Evolutionary conservation across 2,888 invertebrate species (phyloP).

Genomic region (Mythimna vitellina): DNA sequence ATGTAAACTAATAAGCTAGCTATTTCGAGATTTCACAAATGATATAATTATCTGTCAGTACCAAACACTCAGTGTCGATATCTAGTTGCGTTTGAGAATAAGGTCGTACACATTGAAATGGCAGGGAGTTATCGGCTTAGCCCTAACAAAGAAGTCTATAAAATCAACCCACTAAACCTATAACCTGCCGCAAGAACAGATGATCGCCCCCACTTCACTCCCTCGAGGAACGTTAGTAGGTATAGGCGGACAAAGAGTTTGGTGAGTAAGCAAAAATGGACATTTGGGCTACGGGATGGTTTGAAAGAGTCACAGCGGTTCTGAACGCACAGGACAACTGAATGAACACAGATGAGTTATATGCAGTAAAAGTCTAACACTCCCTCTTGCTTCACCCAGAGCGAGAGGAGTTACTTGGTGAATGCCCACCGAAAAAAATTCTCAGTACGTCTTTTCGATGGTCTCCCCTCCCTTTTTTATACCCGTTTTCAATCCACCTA

Average conservation of each 20-base stretch:
- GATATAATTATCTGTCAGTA: not conserved
- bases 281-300: not conserved
- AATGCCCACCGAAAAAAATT: no score
- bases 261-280: not conserved
- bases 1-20: not conserved
- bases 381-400: no score
- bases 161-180: conserved; percentile 42
- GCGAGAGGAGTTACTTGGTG: no score
- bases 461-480: no score
- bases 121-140: conserved; percentile 16
- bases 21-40: not conserved
- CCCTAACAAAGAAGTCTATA: conserved; percentile 39
- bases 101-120: not conserved
- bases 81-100: not conserved
- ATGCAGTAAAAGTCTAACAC: no score
- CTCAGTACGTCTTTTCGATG: no score
- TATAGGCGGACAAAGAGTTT: conserved; percentile 22
- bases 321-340: no score
- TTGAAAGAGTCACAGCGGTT: no score
- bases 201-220: conserved; percentile 32
- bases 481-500: no score
- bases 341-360: no score
- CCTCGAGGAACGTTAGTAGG: conserved; percentile 21
- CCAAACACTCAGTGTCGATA: not conserved
- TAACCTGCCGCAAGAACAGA: conserved; percentile 43